Conservation (phyloP, 2,888 invertebrate species). For the Hirudinaria manillensis region DNA sequence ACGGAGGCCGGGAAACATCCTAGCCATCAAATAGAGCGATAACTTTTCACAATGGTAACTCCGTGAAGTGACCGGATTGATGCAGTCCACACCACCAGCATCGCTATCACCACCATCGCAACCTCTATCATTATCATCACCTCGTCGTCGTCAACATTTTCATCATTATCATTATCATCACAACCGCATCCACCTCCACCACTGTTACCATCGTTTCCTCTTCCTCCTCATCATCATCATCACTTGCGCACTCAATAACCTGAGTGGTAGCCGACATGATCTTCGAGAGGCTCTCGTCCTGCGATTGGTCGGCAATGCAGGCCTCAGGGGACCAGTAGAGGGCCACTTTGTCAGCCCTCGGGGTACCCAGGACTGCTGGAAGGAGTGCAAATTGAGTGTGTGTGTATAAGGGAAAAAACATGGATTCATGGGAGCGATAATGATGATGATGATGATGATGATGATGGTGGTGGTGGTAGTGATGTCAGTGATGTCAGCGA, state of each 20-base stretch:
- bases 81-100: background rate
- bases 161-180: constrained; percentile 33
- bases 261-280: constrained; percentile 42
- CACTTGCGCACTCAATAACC: constrained; percentile 15
- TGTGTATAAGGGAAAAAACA: too few species aligned
- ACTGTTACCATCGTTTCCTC: constrained; percentile 25
- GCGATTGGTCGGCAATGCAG: constrained; percentile 40
- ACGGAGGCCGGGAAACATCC: background rate
- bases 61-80: background rate
- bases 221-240: constrained; percentile 8
- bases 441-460: too few species aligned
- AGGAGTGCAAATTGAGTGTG: too few species aligned
- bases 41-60: background rate
- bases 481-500: too few species aligned
- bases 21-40: background rate
- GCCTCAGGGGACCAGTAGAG: constrained; percentile 43
- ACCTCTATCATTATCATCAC: background rate
- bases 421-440: too few species aligned
- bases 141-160: constrained; percentile 20
- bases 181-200: constrained; percentile 27
- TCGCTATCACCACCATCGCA: background rate
- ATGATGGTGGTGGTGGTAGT: too few species aligned
- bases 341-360: constrained; percentile 38
- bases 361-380: background rate
- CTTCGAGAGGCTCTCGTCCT: constrained; percentile 38